Base-by-base conservation (phyloP, 2,113 vertebrate genomes). In the Equus quagga region DNA sequence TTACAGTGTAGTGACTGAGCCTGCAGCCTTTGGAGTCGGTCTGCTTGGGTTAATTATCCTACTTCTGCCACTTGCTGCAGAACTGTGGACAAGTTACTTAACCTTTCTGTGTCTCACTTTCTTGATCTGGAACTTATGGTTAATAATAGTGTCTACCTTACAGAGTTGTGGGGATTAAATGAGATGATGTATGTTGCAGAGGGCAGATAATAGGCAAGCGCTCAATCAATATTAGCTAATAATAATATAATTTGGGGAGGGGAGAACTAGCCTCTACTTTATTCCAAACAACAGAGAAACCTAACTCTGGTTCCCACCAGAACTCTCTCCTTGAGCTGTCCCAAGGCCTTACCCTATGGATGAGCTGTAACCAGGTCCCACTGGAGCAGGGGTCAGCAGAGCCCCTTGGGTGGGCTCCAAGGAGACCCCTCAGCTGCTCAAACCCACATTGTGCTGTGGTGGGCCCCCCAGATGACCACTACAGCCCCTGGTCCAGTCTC, bases 1-100 rank as follows among this genome's bases (percentile, higher is more conserved):
- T 24, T 14, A 15, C 8, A n/a, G 72, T 2, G 5, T 9, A 8
- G 21, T 4, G 11, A 17, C 41, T 0, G 0, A 28, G 13, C 21
- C 5, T 54, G 51, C 26, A 12, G 41, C 2, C 41, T 65, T 21
- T 67, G 49, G 56, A 67, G 28, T 41, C 17, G n/a, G 41, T 54
- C 41, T 82, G 15, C 7, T 2, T 26, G 7, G 8, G 26, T 86
- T 51, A 67, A n/a, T 58, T n/a, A 73, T 21, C 86, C n/a, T 54
- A 1, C 58, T 49, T 69, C 18, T 89, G 15, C 4, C 15, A n/a
- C 72, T 70, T 70, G 69, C n/a, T 56, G 24, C 44, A 0, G 82
- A 65, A 76, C 49, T n/a, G 31, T 64, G 65, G 17, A 28, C 75
- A 23, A 86, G 73, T 64, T 80, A 54, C 13, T 5, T 86, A 75